phyloP scores from a whole-genome alignment of 2,888 invertebrate genomes.

The Erynnis tages region DNA sequence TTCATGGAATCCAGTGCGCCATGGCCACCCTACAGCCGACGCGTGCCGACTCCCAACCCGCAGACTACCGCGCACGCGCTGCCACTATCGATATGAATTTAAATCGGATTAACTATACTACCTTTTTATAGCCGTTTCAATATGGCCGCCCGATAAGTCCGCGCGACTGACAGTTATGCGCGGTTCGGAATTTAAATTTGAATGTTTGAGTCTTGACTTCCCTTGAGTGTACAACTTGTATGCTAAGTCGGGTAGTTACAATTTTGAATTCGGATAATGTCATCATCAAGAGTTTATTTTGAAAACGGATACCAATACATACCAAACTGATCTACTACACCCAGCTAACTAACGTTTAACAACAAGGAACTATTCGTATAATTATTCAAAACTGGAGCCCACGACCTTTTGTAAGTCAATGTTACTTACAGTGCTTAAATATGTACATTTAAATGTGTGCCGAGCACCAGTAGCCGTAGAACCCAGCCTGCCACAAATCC shows the following conservation, averaged over 20 bases:
- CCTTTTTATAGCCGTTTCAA: constrained; percentile 28
- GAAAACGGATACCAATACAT: no score
- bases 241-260: not conserved
- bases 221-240: not conserved
- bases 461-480: constrained; percentile 17
- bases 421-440: constrained; percentile 16
- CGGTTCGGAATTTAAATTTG: constrained; percentile 21
- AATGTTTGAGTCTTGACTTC: constrained; percentile 15
- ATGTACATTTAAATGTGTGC: constrained; percentile 24
- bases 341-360: not conserved
- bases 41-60: constrained; percentile 60
- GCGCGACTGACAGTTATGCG: constrained; percentile 34
- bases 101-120: constrained; percentile 65
- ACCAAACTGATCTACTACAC: no score
- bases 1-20: not conserved
- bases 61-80: constrained; percentile 67
- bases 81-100: constrained; percentile 68
- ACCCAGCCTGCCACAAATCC: constrained; percentile 24
- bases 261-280: not conserved
- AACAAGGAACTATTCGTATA: not conserved
- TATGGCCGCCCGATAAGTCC: constrained; percentile 35
- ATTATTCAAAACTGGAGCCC: constrained; percentile 10
- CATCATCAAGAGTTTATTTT: not conserved
- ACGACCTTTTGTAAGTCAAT: constrained; percentile 23
- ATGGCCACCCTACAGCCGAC: constrained; percentile 38